Evolutionary conservation across 2,797 vertebrate species (phyloP).

Genomic region (Fratercula arctica): DNA sequence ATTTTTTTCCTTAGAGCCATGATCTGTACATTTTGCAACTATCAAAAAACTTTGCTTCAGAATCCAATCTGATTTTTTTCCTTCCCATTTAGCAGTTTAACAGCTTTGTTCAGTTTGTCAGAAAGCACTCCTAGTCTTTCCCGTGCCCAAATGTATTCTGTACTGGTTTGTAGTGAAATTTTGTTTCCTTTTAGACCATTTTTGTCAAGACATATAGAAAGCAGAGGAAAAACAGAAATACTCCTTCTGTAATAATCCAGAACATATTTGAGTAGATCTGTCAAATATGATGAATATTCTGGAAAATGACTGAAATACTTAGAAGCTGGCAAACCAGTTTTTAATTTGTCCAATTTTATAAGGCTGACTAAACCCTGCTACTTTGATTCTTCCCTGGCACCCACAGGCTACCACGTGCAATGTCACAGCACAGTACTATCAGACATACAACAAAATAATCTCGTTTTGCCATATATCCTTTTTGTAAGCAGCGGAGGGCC

Average conservation of each 20-base stretch:
- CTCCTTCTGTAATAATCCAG: background rate
- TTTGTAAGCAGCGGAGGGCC: constrained; percentile 1
- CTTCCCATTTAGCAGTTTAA: background rate
- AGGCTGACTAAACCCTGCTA: background rate
- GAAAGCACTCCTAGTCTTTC: background rate
- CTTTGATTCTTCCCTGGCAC: constrained; percentile 24
- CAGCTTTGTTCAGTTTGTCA: background rate
- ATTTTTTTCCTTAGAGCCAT: constrained; percentile 19
- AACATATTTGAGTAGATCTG: background rate
- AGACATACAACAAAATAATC: background rate
- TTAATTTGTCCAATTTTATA: background rate
- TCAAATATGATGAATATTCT: background rate
- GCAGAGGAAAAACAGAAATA: background rate
- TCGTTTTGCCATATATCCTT: constrained; percentile 30
- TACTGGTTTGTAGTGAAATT: background rate
- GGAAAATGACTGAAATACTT: background rate
- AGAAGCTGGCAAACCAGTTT: background rate
- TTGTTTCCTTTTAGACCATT: background rate
- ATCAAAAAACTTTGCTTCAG: background rate
- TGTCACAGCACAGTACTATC: background rate
- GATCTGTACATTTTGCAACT: background rate
- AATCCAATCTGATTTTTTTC: background rate
- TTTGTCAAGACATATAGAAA: background rate
- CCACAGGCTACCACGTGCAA: background rate
- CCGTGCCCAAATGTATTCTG: background rate